Conservation (phyloP, 2,113 vertebrate species). For the Mungos mungo region DNA sequence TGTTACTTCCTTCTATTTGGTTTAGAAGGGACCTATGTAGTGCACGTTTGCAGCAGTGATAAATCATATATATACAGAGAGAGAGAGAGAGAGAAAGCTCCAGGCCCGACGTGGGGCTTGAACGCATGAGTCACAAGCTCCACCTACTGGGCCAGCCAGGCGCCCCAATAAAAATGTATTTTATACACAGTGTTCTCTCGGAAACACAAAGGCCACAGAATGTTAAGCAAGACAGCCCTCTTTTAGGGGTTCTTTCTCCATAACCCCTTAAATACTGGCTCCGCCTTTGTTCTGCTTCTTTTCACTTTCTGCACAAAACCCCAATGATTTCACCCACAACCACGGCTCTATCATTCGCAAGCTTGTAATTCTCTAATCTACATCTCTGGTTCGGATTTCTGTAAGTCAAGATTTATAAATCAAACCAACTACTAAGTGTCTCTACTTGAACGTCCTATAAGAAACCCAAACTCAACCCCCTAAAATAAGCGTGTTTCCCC, state of each 20-base stretch:
- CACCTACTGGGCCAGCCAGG: not conserved
- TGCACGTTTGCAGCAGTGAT: not conserved
- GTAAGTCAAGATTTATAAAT: not conserved
- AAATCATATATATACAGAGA: not conserved
- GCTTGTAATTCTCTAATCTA: not conserved
- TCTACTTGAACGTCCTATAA: not conserved
- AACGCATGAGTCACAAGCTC: not conserved
- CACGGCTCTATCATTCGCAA: not conserved
- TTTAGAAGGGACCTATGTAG: not conserved
- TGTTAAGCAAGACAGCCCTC: not conserved
- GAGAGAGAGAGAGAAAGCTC: not conserved
- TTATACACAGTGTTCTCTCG: not conserved
- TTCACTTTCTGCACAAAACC: not conserved
- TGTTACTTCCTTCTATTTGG: not conserved
- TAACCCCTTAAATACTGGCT: not conserved
- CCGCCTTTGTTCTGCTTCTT: not conserved
- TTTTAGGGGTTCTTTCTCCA: not conserved
- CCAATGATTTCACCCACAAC: not conserved
- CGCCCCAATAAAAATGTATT: not conserved
- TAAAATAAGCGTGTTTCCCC: not conserved
- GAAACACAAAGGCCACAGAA: conserved; percentile 20
- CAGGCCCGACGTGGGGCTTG: not conserved
- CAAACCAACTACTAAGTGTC: not conserved
- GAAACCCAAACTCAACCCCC: conserved; percentile 10
- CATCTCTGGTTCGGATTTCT: conserved; percentile 2